A percentile compares a stretch with the other conserved stretches of the same genome.
Evolutionary conservation across 2,888 invertebrate species (phyloP).

Genomic region (Gymnocheta viridis): DNA sequence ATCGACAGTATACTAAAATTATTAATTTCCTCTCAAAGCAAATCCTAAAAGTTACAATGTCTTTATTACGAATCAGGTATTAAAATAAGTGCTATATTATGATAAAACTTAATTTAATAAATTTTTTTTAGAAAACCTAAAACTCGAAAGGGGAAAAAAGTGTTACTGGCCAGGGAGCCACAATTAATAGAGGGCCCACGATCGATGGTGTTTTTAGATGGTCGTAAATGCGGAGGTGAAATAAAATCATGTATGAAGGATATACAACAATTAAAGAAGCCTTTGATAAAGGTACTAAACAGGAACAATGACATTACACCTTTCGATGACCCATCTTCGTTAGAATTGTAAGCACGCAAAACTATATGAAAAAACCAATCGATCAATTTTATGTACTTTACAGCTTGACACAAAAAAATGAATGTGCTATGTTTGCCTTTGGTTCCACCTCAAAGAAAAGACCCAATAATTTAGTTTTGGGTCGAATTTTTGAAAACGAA

Average conservation of each 20-base stretch:
- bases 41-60: constrained; percentile 73
- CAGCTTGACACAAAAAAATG: constrained; percentile 89
- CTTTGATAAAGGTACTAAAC: constrained; percentile 88
- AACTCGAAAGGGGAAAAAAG: constrained; percentile 93
- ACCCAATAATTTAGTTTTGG: constrained; percentile 94
- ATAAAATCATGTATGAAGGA: constrained; percentile 91
- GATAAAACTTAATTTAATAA: background rate
- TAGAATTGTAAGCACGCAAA: constrained; percentile 86
- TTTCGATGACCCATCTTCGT: constrained; percentile 93
- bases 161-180: constrained; percentile 90
- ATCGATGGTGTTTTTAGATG: constrained; percentile 91
- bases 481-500: constrained; percentile 93
- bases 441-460: constrained; percentile 97
- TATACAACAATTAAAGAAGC: constrained; percentile 93
- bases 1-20: too few relatives aligned
- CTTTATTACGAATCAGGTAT: constrained; percentile 80
- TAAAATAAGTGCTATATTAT: background rate
- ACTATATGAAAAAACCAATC: background rate
- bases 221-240: constrained; percentile 89
- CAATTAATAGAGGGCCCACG: constrained; percentile 95
- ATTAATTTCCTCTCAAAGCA: background rate
- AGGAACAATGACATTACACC: constrained; percentile 95
- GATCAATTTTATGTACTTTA: background rate
- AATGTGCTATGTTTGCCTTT: constrained; percentile 94
- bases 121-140: constrained; percentile 89